phyloP scores from a whole-genome alignment of 2,888 invertebrate genomes.

The Auanema freiburgensis region DNA sequence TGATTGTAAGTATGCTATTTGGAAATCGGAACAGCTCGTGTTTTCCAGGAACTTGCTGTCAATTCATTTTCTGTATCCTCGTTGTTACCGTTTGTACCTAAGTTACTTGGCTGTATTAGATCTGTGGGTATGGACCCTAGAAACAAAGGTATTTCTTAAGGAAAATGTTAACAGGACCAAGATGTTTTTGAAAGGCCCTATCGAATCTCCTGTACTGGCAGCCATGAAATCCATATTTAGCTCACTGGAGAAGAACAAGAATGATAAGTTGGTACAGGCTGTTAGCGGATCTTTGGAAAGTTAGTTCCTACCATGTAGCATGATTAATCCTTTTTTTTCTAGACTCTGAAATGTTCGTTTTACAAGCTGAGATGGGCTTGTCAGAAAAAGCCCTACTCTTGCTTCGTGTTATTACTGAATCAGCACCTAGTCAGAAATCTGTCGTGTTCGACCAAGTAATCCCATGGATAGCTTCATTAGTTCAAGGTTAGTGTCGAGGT shows the following conservation, averaged over 20 bases:
- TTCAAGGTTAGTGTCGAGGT: constrained; percentile 22
- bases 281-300: not conserved
- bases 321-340: too few relatives aligned
- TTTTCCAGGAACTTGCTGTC: constrained; percentile 13
- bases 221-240: too few relatives aligned
- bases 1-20: constrained; percentile 5
- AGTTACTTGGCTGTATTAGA: constrained; percentile 7
- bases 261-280: too few relatives aligned
- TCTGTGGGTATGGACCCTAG: constrained; percentile 21
- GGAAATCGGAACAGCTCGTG: too few relatives aligned
- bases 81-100: constrained; percentile 8
- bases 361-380: constrained; percentile 61
- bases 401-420: constrained; percentile 13
- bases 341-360: constrained; percentile 59
- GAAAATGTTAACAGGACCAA: too few relatives aligned
- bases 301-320: too few relatives aligned
- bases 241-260: too few relatives aligned
- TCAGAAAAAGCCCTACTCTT: constrained; percentile 34
- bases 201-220: too few relatives aligned
- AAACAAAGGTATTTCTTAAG: constrained; percentile 13
- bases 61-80: constrained; percentile 5
- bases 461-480: constrained; percentile 25
- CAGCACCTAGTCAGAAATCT: not conserved
- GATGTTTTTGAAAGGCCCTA: too few relatives aligned
- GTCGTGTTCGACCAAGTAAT: constrained; percentile 20